phyloP scores from a whole-genome alignment of 1,140 invertebrate species.

The Heliconius eleuchia region DNA sequence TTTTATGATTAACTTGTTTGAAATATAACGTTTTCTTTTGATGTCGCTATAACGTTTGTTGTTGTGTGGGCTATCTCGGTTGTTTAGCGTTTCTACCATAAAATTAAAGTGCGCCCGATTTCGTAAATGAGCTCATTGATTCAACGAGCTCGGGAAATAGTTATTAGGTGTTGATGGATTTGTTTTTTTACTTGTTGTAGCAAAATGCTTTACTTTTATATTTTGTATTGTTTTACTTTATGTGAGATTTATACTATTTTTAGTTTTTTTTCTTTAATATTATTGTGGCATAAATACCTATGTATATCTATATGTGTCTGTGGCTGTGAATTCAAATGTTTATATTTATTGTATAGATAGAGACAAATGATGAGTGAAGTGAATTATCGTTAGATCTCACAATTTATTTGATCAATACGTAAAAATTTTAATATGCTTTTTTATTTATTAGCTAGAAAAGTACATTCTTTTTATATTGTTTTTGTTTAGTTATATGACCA shows the following conservation, averaged over 20 bases:
- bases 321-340: too few relatives aligned
- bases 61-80: slow-evolving; percentile 19
- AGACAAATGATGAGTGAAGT: too few relatives aligned
- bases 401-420: too few relatives aligned
- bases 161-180: slow-evolving; percentile 6
- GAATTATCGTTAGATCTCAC: too few relatives aligned
- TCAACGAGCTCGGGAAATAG: slow-evolving; percentile 16
- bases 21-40: slow-evolving; percentile 22
- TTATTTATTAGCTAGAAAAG: background rate
- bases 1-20: slow-evolving; percentile 22
- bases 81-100: slow-evolving; percentile 15
- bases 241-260: background rate
- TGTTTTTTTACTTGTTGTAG: background rate
- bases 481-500: background rate
- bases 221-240: background rate
- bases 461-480: background rate
- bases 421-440: too few relatives aligned
- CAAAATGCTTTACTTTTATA: background rate
- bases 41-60: slow-evolving; percentile 21
- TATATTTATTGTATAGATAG: too few relatives aligned
- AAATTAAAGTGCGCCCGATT: slow-evolving; percentile 29
- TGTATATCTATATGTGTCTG: too few relatives aligned
- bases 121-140: slow-evolving; percentile 23
- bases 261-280: too few relatives aligned
- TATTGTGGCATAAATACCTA: too few relatives aligned